phyloP scores from a whole-genome alignment of 1,140 invertebrate species.

The Neodiprion pinetum region DNA sequence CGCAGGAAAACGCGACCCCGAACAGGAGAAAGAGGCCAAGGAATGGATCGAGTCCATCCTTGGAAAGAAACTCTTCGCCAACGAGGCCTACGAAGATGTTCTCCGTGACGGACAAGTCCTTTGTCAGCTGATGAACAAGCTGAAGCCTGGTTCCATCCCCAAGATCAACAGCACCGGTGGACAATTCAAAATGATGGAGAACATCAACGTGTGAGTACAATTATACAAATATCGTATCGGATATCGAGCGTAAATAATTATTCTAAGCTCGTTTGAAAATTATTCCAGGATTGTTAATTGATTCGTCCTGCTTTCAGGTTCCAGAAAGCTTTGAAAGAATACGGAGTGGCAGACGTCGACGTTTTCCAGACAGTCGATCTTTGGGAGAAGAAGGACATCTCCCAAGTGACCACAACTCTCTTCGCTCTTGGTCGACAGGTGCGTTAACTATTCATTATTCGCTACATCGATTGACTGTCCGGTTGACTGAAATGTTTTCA shows the following conservation, averaged over 20 bases:
- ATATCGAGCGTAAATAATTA: not conserved
- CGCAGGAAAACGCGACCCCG: slow-evolving; percentile 81
- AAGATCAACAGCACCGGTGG: slow-evolving; percentile 87
- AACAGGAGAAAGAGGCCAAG: slow-evolving; percentile 83
- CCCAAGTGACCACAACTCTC: slow-evolving; percentile 85
- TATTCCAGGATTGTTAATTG: not conserved
- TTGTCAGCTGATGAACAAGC: slow-evolving; percentile 86
- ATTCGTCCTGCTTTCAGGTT: slow-evolving; percentile 69
- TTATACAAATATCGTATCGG: not conserved
- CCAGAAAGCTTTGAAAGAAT: slow-evolving; percentile 84
- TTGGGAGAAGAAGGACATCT: slow-evolving; percentile 92
- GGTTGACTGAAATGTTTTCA: too few relatives aligned
- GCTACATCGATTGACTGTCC: not conserved
- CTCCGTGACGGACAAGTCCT: slow-evolving; percentile 83
- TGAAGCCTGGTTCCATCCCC: slow-evolving; percentile 81
- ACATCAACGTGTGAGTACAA: slow-evolving; percentile 81
- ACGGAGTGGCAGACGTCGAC: slow-evolving; percentile 89
- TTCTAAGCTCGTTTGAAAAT: slow-evolving; percentile 5
- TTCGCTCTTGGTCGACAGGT: slow-evolving; percentile 89
- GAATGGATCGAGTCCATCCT: slow-evolving; percentile 88
- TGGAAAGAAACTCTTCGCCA: slow-evolving; percentile 78
- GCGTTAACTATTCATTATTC: slow-evolving; percentile 47
- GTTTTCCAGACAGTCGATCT: slow-evolving; percentile 95
- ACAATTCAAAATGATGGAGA: slow-evolving; percentile 96
- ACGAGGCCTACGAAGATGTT: slow-evolving; percentile 75